Evolutionary conservation across 30 jellyfish, hydroid and myxozoan species (phyloP).

Genomic region (Sanderia malayensis): DNA sequence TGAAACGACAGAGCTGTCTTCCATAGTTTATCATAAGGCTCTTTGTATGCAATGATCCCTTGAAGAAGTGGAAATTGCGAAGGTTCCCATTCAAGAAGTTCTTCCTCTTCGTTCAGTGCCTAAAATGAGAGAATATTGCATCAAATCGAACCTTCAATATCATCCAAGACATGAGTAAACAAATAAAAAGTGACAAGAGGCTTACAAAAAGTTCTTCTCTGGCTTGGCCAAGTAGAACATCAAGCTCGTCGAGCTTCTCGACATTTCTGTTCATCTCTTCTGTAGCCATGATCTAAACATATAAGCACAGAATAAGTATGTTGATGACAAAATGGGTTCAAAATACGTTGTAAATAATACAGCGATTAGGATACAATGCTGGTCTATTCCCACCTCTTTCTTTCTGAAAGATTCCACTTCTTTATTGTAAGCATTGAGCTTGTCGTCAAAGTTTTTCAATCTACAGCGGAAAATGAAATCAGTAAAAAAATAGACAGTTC

Average conservation of each 20-base stretch:
- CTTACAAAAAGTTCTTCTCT: slow-evolving; percentile 76
- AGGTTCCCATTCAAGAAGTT: slow-evolving; percentile 83
- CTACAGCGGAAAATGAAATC: too few relatives aligned
- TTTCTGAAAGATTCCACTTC: slow-evolving; percentile 84
- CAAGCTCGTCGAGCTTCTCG: slow-evolving; percentile 80
- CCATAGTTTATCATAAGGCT: slow-evolving; percentile 92
- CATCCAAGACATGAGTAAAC: too few relatives aligned
- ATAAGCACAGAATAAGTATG: too few relatives aligned
- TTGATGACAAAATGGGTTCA: too few relatives aligned
- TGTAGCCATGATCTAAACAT: slow-evolving; percentile 64
- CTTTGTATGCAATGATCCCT: slow-evolving; percentile 81
- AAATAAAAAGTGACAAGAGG: too few relatives aligned
- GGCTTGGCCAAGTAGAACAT: slow-evolving; percentile 51
- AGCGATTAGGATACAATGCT: too few relatives aligned
- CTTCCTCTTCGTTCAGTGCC: slow-evolving; percentile 84
- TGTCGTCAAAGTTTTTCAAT: slow-evolving; percentile 67
- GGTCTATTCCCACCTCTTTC: slow-evolving; percentile 95
- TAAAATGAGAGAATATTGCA: not conserved
- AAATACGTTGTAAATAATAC: too few relatives aligned
- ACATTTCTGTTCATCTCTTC: slow-evolving; percentile 90
- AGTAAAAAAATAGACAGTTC: too few relatives aligned
- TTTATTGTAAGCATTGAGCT: slow-evolving; percentile 66
- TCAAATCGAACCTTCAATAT: too few relatives aligned
- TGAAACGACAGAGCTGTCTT: slow-evolving; percentile 72
- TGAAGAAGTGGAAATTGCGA: slow-evolving; percentile 79